Conservation (phyloP, 2,888 invertebrate genomes). For the Poecilus cupreus region DNA sequence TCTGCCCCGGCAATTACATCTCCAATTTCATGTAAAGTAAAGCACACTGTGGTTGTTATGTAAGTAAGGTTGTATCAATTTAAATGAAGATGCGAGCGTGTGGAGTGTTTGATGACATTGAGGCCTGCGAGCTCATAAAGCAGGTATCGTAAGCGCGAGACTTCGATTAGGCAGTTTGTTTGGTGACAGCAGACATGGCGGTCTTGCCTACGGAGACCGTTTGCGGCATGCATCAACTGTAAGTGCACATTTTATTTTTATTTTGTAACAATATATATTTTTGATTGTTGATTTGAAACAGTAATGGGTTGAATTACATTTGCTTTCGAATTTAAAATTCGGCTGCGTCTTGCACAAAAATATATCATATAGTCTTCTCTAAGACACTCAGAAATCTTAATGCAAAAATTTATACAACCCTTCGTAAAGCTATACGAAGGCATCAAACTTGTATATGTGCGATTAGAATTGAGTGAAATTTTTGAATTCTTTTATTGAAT, state of each 20-base stretch:
- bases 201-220: slow-evolving; percentile 33
- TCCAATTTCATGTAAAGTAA: not conserved
- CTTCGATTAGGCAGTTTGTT: not conserved
- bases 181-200: not conserved
- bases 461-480: too few species aligned
- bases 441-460: too few species aligned
- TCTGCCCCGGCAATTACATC: not conserved
- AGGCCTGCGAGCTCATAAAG: not conserved
- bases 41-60: not conserved
- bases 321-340: too few species aligned
- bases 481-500: too few species aligned
- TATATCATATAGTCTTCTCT: too few species aligned
- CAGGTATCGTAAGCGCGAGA: not conserved
- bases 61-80: slow-evolving; percentile 4
- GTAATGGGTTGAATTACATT: too few species aligned
- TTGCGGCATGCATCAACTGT: slow-evolving; percentile 46
- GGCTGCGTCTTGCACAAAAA: too few species aligned
- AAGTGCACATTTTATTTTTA: not conserved
- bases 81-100: not conserved
- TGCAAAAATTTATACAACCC: too few species aligned
- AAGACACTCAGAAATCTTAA: too few species aligned
- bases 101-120: not conserved
- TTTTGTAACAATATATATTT: not conserved
- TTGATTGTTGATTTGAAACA: not conserved
- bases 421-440: too few species aligned